phyloP scores from a whole-genome alignment of 2,113 vertebrate genomes.

The Forbesichthys agassizii region DNA sequence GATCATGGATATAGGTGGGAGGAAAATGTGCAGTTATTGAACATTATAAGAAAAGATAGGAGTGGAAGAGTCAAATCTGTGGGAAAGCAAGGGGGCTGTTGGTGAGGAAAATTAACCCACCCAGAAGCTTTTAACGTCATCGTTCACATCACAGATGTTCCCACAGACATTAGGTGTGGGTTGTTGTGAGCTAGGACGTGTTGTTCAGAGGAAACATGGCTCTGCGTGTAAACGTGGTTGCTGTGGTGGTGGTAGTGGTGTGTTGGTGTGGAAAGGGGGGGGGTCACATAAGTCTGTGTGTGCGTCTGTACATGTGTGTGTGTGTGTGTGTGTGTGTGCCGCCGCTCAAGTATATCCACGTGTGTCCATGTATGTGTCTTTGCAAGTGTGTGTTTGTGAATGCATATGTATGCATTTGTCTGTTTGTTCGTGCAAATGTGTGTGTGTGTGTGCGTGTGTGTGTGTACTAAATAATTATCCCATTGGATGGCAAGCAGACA shows the following conservation, averaged over 20 bases:
- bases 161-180: slow-evolving; percentile 69
- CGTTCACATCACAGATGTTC: slow-evolving; percentile 72
- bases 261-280: background rate
- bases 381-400: background rate
- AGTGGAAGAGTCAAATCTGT: slow-evolving; percentile 36
- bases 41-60: slow-evolving; percentile 43
- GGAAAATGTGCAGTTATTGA: slow-evolving; percentile 60
- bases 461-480: background rate
- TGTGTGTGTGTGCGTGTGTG: slow-evolving; percentile 1
- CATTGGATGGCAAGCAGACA: background rate
- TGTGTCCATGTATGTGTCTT: background rate
- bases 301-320: slow-evolving; percentile 1
- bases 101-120: slow-evolving; percentile 70
- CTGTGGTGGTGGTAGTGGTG: background rate
- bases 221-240: slow-evolving; percentile 18
- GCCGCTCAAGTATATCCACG: background rate
- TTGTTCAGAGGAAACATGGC: slow-evolving; percentile 46
- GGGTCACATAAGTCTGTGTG: background rate
- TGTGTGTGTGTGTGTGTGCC: background rate
- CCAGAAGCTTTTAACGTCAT: slow-evolving; percentile 69
- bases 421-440: background rate
- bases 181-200: slow-evolving; percentile 63
- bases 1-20: slow-evolving; percentile 44
- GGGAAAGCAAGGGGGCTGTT: slow-evolving; percentile 55
- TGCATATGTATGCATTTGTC: background rate